Evolutionary conservation across 2,797 vertebrate species (phyloP).

Genomic region (Lutjanus argentimaculatus): DNA sequence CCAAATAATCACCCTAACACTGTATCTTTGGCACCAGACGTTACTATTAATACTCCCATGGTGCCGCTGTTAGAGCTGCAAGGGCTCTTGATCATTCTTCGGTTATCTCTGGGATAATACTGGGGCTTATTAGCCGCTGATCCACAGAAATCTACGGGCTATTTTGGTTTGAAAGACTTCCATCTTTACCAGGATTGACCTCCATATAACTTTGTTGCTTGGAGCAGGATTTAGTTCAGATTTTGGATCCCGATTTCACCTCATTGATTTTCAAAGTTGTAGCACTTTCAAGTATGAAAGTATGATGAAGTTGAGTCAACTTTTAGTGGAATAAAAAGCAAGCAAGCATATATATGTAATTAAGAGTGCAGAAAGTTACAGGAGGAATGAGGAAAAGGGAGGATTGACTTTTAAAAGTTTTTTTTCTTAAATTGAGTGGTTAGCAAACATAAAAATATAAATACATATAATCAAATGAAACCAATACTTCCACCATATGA

Average conservation of each 20-base stretch:
- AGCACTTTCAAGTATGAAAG: background rate
- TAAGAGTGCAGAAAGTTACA: no score
- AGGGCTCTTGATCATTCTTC: constrained; percentile 21
- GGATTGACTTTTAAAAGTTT: no score
- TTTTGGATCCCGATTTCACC: background rate
- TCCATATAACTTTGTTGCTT: background rate
- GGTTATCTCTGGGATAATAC: constrained; percentile 26
- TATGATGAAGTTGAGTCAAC: background rate
- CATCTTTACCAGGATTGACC: constrained; percentile 1
- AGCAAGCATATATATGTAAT: no score
- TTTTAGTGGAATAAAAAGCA: background rate
- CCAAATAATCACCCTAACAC: constrained; percentile 57
- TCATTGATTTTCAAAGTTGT: background rate
- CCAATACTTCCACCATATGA: no score
- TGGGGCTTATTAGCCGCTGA: constrained; percentile 20
- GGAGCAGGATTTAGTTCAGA: background rate
- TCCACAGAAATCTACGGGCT: constrained; percentile 12
- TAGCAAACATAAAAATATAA: no score
- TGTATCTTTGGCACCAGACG: constrained; percentile 39
- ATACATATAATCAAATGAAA: no score
- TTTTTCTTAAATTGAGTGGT: no score
- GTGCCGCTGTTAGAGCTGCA: constrained; percentile 16
- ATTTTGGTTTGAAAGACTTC: constrained; percentile 8
- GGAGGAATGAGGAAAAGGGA: no score
- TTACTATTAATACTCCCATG: constrained; percentile 54